Base-by-base conservation (phyloP, 2,888 invertebrate species). In the Sacculina carcini region DNA sequence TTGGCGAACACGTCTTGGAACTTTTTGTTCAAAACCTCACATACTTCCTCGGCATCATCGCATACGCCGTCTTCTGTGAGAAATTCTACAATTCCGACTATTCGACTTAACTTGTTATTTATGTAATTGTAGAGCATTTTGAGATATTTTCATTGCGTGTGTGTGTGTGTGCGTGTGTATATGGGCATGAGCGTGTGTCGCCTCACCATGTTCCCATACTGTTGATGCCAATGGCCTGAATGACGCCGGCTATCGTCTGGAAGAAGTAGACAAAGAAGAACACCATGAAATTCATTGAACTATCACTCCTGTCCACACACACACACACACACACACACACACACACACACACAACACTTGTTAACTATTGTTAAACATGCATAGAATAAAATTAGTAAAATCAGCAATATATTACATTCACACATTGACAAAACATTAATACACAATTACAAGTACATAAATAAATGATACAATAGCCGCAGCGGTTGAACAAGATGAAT, bases 241-340 rank as follows among this genome's bases (percentile, higher is more conserved):
- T 74, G 52, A 86, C 67, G 28, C 86, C 81, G 52, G 90, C 78
- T 53, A 92, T 71, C 63, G 83, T 79, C 77, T 94, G 92, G 68
- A 90, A 83, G 71, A 90, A 83, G 70, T 94, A 94, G 61, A 98
- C 83, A 66, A 98, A 90, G 75, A 98, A 98, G 72, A 90, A 98
- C 51, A 94, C 85, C 86, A 98, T 96, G 66, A 98, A 98, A 69
- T 94, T 98, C 73, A 98, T 90, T 3, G 96, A 96, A 60, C 92
- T 94, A 70, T 98, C 98, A 64, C 83, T 87, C 63, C 94, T 79
- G 67, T 49, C 67, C n/a, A 63, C 57, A 56, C 54, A 58, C 54
- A 55, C 50, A 54, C 52, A 55, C 52, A 47, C 52, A 51, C 46
- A 55, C 34, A 38, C 44, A 38, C 48, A 24, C 42, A 52, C 23